phyloP scores from a whole-genome alignment of 2,797 vertebrate genomes.

The Ptychobarbus kaznakovi region DNA sequence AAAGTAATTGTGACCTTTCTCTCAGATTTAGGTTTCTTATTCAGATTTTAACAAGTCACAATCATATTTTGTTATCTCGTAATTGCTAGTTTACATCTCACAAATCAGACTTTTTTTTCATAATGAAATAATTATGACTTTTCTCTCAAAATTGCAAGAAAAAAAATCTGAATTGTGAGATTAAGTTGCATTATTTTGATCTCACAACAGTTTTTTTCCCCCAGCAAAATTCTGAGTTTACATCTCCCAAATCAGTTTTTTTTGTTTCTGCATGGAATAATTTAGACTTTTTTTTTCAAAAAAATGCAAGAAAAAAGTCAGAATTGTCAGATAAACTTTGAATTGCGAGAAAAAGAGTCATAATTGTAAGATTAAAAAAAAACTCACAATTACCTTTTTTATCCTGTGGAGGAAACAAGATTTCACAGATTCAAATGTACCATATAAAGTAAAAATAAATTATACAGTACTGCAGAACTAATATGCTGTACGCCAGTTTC shows the following conservation, averaged over 20 bases:
- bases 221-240: not conserved
- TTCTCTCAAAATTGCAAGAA: not conserved
- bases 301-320: not conserved
- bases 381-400: not conserved
- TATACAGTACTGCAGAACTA: not conserved
- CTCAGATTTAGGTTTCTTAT: not conserved
- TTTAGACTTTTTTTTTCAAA: not conserved
- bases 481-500: not conserved
- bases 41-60: not conserved
- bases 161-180: not conserved
- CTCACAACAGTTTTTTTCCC: not conserved
- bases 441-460: not conserved
- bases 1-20: not conserved
- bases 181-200: not conserved
- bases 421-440: not conserved
- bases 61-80: not conserved
- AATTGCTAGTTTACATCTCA: not conserved
- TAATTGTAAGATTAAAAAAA: not conserved
- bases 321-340: not conserved
- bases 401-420: not conserved
- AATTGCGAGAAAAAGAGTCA: not conserved
- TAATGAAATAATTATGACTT: not conserved
- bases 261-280: not conserved
- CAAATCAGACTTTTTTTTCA: not conserved
- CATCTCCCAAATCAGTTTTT: not conserved